Conservation (phyloP, 2,888 invertebrate genomes). For the Parnassius glacialis region DNA sequence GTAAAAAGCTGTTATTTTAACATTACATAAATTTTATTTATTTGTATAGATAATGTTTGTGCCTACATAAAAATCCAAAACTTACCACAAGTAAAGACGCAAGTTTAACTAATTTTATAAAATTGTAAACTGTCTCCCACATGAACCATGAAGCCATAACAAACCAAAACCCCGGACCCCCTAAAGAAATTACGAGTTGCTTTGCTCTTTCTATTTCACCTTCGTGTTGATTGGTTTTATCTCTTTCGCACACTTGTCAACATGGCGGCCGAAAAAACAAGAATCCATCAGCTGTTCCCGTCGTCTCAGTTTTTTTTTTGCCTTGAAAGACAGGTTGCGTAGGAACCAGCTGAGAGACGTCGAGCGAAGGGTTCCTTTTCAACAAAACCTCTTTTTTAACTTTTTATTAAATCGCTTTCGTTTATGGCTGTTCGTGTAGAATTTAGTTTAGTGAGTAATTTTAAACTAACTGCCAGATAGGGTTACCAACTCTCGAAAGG, state of each 20-base stretch:
- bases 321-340: conserved; percentile 34
- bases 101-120: not conserved
- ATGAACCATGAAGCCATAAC: not conserved
- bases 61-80: no score
- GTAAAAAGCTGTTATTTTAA: no score
- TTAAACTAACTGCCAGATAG: no score
- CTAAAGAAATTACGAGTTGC: not conserved
- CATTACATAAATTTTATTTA: no score
- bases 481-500: no score
- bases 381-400: conserved; percentile 3
- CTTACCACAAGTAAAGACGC: not conserved
- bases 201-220: not conserved
- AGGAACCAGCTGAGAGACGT: conserved; percentile 30
- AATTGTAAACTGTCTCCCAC: conserved; percentile 14
- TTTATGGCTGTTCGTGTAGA: no score
- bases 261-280: conserved; percentile 19
- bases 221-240: not conserved
- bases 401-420: not conserved
- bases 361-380: not conserved
- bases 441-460: no score
- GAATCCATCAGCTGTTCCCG: conserved; percentile 34
- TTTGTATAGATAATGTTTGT: no score
- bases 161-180: not conserved
- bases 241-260: conserved; percentile 18
- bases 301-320: conserved; percentile 27